Base-by-base conservation (phyloP, 1,140 invertebrate species). In the Pseudomyrmex flavicornis region DNA sequence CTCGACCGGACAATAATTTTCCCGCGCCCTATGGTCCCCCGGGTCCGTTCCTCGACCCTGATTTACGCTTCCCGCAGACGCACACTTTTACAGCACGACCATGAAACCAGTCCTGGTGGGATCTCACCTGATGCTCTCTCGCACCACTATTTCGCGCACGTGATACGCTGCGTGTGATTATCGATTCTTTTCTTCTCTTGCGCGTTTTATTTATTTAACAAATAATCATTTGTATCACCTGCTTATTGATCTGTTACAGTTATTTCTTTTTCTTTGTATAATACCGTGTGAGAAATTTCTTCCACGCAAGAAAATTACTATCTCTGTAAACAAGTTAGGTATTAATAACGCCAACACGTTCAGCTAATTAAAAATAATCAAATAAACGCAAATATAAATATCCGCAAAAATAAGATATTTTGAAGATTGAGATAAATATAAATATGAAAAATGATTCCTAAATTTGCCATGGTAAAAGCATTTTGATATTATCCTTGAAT, bases 11-110 rank as follows among this genome's bases (percentile, higher is more conserved):
- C 59, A 82, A 75, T 82, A 82, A 82, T 82, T 82, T 63, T 82
- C 13, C 50, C n/a, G 35, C 58, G 4, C 17, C 48, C 48, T 65
- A 75, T 12, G n/a, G 54, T 22, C 54, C 44, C 20, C 44, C 46
- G 22, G 66, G 76, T 20, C 46, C 66, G n/a, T 59, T 80, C 56
- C 76, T 50, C 76, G 54, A 61, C 54, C 44, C 54, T 80, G 76
- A 80, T 80, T 80, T 80, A 80, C 76, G 66, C 59, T 70, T 80
- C 76, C 44, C 10, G 70, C 76, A 66, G 76, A 70, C 10, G 70
- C 76, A 66, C 66, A 70, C 70, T 61, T 74, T 75, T 52, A 82
- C 72, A 75, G 50, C 5, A 35, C 79, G 68, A 82, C 48, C 79
- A 75, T 75, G 79, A 75, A 82, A 74, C 50, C 54, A n/a, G 46